A percentile compares a stretch with the other conserved stretches of the same genome.
Evolutionary conservation across 2,113 vertebrate species (phyloP).

Genomic region (Channa maculata): DNA sequence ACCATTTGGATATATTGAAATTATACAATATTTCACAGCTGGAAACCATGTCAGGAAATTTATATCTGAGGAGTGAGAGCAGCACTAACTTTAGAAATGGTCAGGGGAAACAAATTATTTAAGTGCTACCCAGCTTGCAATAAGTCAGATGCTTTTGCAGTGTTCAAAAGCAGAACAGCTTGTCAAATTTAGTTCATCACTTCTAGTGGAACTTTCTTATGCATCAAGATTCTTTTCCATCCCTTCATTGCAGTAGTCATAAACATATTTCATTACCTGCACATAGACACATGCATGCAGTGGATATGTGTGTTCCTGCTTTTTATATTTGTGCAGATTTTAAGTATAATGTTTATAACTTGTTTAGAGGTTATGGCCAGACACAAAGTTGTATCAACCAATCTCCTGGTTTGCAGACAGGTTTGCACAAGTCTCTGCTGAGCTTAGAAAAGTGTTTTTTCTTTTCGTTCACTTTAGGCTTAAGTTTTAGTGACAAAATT

Average conservation of each 20-base stretch:
- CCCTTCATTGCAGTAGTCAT: no score
- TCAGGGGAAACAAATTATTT: constrained; percentile 33
- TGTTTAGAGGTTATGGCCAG: neutral
- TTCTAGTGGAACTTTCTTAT: neutral
- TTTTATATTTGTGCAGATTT: neutral
- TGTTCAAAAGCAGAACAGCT: neutral
- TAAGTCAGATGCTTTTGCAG: constrained; percentile 41
- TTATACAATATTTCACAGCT: constrained; percentile 53
- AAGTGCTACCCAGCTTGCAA: constrained; percentile 7
- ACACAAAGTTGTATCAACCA: neutral
- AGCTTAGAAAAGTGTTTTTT: no score
- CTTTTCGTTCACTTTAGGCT: no score
- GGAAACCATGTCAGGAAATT: constrained; percentile 35
- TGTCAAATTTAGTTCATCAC: constrained; percentile 12
- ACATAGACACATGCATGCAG: neutral
- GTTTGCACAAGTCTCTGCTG: no score
- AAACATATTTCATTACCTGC: neutral
- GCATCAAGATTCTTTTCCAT: neutral
- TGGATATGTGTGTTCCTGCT: neutral
- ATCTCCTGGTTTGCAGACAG: neutral
- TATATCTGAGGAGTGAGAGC: constrained; percentile 34
- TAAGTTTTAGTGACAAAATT: no score
- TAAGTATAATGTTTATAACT: neutral
- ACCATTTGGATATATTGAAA: constrained; percentile 44
- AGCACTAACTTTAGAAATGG: constrained; percentile 24